Evolutionary conservation across 2,113 vertebrate genomes (phyloP), one percentile per base, ranked within the genome.

Genomic region (Sardina pilchardus): DNA sequence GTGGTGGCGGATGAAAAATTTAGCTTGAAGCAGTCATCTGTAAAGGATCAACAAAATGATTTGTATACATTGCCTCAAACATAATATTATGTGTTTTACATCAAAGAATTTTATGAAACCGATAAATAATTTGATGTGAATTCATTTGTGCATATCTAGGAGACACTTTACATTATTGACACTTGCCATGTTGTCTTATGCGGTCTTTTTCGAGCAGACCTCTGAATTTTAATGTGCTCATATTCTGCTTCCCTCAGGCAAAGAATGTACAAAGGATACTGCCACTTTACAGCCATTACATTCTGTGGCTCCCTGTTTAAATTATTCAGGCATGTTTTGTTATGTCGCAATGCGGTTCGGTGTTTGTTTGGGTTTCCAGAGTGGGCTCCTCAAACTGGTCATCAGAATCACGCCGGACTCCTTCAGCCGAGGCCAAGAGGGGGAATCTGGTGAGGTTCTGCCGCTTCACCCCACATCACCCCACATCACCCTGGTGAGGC

Each of bases 391-490:
- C 12, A 80, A 44, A 17, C 26, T 19, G 26, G 63, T 78, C 4
- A 24, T 39, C 71, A 14, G 36, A 67, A 44, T 34, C 67, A 48
- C 34, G 50, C 80, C 36, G 34, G 39, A 30, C 84, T 71, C 48
- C 30, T 50, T 80, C 26, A 24, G 17, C 71, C 17, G 34, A 75
- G 48, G 34, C n/a, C 44, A 63, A 26, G 24, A 50, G 59, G 47
- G 71, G 47, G 26, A 6, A 36, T 24, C 81, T 5, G 34, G 43
- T 83, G 21, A 30, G 63, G 43, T 42, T 30, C 26, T 86, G 19
- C 7, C 12, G 53, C 82, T 75, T 87, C 78, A 80, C 83, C 83
- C 75, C 26, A 36, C n/a, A 19, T 87, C 78, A 80, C 83, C 83
- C 75, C 26, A 36, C n/a, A 19, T 42, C 19, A 84, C 67, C 43